phyloP scores from a whole-genome alignment of 2,888 invertebrate species.

The Nezara viridula region DNA sequence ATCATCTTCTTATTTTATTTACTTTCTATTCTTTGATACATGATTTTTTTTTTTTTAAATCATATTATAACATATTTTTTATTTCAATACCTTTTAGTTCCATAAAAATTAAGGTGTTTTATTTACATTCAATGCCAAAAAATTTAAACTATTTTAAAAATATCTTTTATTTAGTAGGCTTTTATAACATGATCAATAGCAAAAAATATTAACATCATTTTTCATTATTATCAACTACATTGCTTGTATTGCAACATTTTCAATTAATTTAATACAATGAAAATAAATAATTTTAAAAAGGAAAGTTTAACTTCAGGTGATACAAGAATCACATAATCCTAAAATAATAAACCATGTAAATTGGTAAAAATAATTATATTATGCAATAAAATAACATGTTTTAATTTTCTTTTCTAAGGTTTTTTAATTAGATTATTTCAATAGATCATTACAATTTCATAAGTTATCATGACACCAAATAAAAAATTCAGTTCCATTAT shows the following conservation, averaged over 20 bases:
- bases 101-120: background rate
- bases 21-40: background rate
- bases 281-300: background rate
- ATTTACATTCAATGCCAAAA: background rate
- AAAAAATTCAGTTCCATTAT: no score
- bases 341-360: no score
- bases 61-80: background rate
- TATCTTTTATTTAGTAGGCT: background rate
- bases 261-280: background rate
- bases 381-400: no score
- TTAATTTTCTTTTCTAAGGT: no score
- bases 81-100: background rate
- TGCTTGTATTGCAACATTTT: background rate
- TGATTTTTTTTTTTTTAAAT: background rate
- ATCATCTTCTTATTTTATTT: background rate
- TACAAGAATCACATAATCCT: no score
- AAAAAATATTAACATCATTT: no score
- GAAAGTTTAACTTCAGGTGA: background rate
- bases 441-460: no score
- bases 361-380: no score
- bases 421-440: no score
- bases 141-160: background rate
- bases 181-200: background rate
- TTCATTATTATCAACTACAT: no score
- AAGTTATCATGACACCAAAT: no score